Evolutionary conservation across 1,140 invertebrate species (phyloP), one percentile per base, ranked within the genome.

Genomic region (Pseudomyrmex cubaensis): DNA sequence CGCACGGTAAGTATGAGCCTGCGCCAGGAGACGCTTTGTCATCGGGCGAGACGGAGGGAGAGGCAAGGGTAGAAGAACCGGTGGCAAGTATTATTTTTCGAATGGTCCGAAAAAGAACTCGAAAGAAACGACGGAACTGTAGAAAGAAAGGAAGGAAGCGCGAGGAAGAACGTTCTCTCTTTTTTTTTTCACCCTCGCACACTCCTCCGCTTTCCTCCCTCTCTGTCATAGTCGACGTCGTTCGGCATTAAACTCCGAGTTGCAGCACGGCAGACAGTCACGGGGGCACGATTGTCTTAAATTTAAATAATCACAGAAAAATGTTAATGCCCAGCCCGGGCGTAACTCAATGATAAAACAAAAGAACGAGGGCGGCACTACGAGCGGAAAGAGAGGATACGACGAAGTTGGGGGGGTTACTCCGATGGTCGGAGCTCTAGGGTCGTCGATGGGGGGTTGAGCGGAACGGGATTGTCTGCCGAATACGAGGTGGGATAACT

Each of bases 291-390:
- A 92, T 92, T 92, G 88, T 90, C 90, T 92, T 90, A 89, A 90
- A 92, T 92, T 92, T 92, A 91, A 92, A 92, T 92, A 92, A 92
- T 92, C 89, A 91, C 90, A 70, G 85, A 90, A 92, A 92, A 92
- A 92, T 92, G 92, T 92, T 91, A 92, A 92, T 92, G 87, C 84
- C 20, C 75, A 35, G 80, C 80, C 63, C 66, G 22, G 44, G 35
- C 87, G 90, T 91, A 91, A 92, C 89, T 92, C 89, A 89, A 92
- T 91, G 90, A 87, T 91, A 90, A 92, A 92, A 90, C 85, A 90
- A 91, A 91, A 90, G 88, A 69, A 78, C 64, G 75, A 70, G 82
- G 17, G 22, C 69, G 59, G 59, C 48, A 52, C 50, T 52, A 13
- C 50, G 35, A 35, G 35, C 50, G 9, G 9, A 52, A 52, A 52